Evolutionary conservation across 2,797 vertebrate genomes (phyloP), one percentile per base, ranked within the genome.

Genomic region (Squalus acanthias): DNA sequence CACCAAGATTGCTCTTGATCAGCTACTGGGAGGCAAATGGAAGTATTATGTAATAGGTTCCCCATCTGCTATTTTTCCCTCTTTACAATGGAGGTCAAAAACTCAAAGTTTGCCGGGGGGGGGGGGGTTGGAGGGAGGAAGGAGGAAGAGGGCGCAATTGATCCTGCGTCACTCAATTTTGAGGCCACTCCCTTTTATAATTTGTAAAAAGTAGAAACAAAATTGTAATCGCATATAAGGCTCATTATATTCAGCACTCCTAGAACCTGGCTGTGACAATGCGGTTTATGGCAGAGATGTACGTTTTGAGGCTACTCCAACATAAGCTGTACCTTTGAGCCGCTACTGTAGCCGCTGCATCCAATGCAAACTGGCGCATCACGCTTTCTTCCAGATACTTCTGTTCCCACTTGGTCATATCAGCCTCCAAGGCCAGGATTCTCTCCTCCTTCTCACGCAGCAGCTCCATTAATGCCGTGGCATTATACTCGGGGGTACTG

Each of bases 391-490:
- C 99, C 97, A 99, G 97, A 97, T 99, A 99, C 46, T 99, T 99
- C 97, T 99, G 99, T 91, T 99, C 99, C 99, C 99, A 99, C 97
- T 99, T 99, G 96, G 99, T 99, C 99, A 99, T 99, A 97, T 99
- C 99, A 0, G 99, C 99, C 97, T 99, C 99, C 97, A 99, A 98
- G 72, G 99, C 99, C 91, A 99, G 98, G 96, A 99, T 99, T 29
- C 99, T 97, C 96, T 99, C 99, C 63, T 99, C 99, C 97, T 99
- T 99, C 98, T 99, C 99, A 0, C 99, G 97, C 76, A 99, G 98
- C 57, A 99, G 99, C 93, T 99, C 99, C 99, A 99, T 99, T 26
- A 99, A 98, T 0, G 98, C 98, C 0, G 98, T 97, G 5, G 99
- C 98, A 0, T 98, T 99, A 97, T 98, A 99, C 97, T 99, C 99